Percentiles rank a stretch among this genome's conserved stretches.
These are phyloP conservation scores for Trogon surrucura DNA, from an alignment of 2,113 vertebrate genomes.

Conservation along the genomic window DNA sequence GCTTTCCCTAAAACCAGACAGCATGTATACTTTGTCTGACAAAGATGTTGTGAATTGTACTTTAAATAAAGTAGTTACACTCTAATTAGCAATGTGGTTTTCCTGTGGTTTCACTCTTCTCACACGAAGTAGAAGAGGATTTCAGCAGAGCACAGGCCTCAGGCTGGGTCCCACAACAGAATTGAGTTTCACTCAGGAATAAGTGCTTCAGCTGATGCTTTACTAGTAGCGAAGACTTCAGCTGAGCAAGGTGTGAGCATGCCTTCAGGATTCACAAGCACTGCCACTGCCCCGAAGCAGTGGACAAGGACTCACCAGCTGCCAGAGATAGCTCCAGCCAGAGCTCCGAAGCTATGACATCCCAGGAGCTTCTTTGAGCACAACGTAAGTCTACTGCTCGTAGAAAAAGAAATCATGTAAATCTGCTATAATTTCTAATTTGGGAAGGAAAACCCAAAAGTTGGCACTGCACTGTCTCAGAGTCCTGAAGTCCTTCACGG, in stretches of 20 bases:
- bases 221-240: background rate
- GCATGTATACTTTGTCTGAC: too few relatives aligned
- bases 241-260: background rate
- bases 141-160: background rate
- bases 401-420: background rate
- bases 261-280: background rate
- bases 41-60: background rate
- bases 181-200: background rate
- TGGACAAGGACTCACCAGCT: background rate
- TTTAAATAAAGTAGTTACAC: background rate
- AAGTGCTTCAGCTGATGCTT: background rate
- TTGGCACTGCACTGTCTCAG: background rate
- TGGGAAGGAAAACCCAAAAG: background rate
- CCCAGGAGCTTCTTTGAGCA: background rate
- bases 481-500: background rate
- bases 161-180: background rate
- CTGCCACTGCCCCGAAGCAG: background rate
- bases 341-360: background rate
- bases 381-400: rapidly evolving
- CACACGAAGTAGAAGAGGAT: background rate
- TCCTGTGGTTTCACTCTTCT: background rate
- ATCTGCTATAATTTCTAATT: background rate
- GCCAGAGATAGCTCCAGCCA: background rate
- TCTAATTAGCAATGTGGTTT: background rate
- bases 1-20: background rate